Evolutionary conservation across 2,888 invertebrate species (phyloP), one percentile per base, ranked within the genome.

Genomic region (Trypoxylon attenuatum): DNA sequence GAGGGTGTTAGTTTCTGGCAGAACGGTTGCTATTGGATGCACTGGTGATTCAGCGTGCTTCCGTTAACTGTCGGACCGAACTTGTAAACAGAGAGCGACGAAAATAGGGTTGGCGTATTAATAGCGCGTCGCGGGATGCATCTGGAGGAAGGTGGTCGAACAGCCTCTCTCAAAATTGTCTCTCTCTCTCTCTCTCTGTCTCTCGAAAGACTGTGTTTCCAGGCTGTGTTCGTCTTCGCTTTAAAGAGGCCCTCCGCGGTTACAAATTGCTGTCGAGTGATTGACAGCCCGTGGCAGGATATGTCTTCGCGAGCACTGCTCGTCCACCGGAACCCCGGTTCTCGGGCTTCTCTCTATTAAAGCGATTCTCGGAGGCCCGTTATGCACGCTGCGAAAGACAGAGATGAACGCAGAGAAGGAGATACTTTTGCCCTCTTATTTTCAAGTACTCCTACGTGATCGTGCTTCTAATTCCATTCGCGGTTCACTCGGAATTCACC

Each of bases 21-120:
- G 19, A 39, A 16, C 54, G n/a, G 23, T 45, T 52, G 18, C 45
- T 38, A 19, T 23, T 55, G 39, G 54, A 66, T 45, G 55, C 49
- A 53, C 43, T 33, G 52, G 57, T 62, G 71, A 73, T 64, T 71
- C 69, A 66, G 50, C 61, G 51, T 51, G 66, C 69, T 76, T 78
- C 76, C 74, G 74, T 74, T 79, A 58, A 62, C 55, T 54, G 45
- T 10, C 53, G 56, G 49, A 46, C 21, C 66, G 68, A 71, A 73
- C 74, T 77, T 80, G 79, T 81, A 80, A 81, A 82, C 79, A 82
- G 76, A 69, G 59, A 63, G 66, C 56, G 69, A 72, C 76, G 69
- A 71, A 79, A 82, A 82, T 82, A 82, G 77, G 65, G 54, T 64
- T 69, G 64, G 55, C 67, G 74, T 82, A 82, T 82, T 82, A 81